Evolutionary conservation across 2,888 invertebrate species (phyloP).

Genomic region (Tridacna crocea): DNA sequence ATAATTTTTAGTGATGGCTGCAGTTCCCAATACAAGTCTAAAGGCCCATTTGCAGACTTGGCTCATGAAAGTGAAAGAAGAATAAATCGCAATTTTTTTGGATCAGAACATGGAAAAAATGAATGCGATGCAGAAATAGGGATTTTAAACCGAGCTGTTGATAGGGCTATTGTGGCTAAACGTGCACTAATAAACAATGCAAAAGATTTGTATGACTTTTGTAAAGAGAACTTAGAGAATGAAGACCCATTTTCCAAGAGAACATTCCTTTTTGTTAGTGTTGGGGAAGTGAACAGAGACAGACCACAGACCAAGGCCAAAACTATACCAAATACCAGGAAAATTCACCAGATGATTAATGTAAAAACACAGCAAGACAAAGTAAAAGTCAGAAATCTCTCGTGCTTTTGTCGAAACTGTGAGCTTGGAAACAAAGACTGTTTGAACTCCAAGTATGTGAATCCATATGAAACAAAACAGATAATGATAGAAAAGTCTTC

Average conservation of each 20-base stretch:
- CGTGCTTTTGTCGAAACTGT: slow-evolving; percentile 40
- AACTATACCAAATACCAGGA: slow-evolving; percentile 30
- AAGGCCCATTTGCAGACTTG: slow-evolving; percentile 40
- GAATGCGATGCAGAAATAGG: slow-evolving; percentile 32
- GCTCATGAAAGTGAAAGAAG: neutral
- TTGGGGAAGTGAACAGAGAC: slow-evolving; percentile 35
- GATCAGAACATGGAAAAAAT: slow-evolving; percentile 40
- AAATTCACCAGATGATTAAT: slow-evolving; percentile 39
- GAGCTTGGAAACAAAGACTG: slow-evolving; percentile 32
- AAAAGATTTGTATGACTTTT: slow-evolving; percentile 36
- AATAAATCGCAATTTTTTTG: slow-evolving; percentile 35
- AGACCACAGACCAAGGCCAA: slow-evolving; percentile 31
- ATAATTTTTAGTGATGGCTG: slow-evolving; percentile 42
- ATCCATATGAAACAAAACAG: slow-evolving; percentile 15
- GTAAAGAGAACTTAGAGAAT: slow-evolving; percentile 35
- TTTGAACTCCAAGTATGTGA: slow-evolving; percentile 46
- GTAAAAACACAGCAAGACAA: slow-evolving; percentile 13
- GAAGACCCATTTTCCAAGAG: slow-evolving; percentile 29
- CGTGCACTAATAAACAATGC: slow-evolving; percentile 33
- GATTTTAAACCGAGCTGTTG: slow-evolving; percentile 21
- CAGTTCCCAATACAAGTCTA: slow-evolving; percentile 37
- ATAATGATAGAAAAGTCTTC: too few species aligned
- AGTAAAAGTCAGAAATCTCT: slow-evolving; percentile 33
- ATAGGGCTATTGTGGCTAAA: slow-evolving; percentile 36
- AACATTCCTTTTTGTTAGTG: slow-evolving; percentile 35